Evolutionary conservation across 2,888 invertebrate genomes (phyloP).

Genomic region (Trachelus tabidus): DNA sequence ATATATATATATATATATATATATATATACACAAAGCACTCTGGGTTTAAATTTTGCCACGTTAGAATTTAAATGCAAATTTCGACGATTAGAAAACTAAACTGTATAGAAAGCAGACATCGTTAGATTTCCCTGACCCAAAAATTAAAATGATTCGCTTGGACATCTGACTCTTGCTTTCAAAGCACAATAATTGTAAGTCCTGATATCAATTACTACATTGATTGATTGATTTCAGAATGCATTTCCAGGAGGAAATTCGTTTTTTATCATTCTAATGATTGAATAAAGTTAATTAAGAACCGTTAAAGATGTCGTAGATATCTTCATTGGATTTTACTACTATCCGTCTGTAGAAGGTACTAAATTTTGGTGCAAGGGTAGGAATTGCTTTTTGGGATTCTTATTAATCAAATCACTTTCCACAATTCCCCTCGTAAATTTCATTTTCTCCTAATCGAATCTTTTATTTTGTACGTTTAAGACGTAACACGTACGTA

Average conservation of each 20-base stretch:
- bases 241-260: no score
- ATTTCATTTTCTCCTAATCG: not conserved
- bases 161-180: not conserved
- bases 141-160: not conserved
- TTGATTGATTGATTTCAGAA: not conserved
- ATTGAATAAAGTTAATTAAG: no score
- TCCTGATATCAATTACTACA: not conserved
- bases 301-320: no score
- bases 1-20: no score
- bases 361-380: not conserved
- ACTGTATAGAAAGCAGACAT: not conserved
- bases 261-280: no score
- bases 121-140: slow-evolving; percentile 5
- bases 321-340: no score
- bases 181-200: not conserved
- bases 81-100: slow-evolving; percentile 19
- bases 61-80: slow-evolving; percentile 17
- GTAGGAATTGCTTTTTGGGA: not conserved
- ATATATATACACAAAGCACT: not conserved
- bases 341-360: not conserved
- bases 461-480: not conserved
- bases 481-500: not conserved
- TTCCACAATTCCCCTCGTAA: not conserved
- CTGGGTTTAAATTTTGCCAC: not conserved
- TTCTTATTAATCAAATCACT: not conserved